A percentile compares a stretch with the other conserved stretches of the same genome.
These are phyloP conservation scores for Villa cingulata DNA, from an alignment of 2,888 invertebrate genomes.

Conservation along the genomic window DNA sequence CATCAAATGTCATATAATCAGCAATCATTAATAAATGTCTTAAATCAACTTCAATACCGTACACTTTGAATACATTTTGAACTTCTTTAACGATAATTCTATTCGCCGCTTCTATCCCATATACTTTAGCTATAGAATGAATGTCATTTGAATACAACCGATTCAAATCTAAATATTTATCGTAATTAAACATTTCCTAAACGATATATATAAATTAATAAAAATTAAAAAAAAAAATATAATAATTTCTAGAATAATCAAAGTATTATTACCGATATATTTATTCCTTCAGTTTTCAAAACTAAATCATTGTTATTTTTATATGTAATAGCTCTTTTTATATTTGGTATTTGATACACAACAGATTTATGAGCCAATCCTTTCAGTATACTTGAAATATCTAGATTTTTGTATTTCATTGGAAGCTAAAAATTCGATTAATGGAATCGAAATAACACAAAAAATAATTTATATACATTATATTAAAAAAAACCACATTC, in stretches of 20 bases:
- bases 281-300: slow-evolving; percentile 91
- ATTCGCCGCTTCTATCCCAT: slow-evolving; percentile 93
- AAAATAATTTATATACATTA: too few species aligned
- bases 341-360: slow-evolving; percentile 64
- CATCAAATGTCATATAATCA: slow-evolving; percentile 96
- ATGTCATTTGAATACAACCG: slow-evolving; percentile 87
- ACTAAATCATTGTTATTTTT: slow-evolving; percentile 48
- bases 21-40: slow-evolving; percentile 86
- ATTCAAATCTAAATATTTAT: slow-evolving; percentile 63
- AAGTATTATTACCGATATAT: slow-evolving; percentile 48
- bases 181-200: slow-evolving; percentile 80
- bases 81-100: slow-evolving; percentile 88
- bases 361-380: slow-evolving; percentile 57
- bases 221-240: background rate
- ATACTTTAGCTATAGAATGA: slow-evolving; percentile 74
- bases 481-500: too few species aligned
- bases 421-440: slow-evolving; percentile 37
- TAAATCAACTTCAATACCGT: slow-evolving; percentile 90
- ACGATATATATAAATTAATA: slow-evolving; percentile 8
- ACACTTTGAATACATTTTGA: slow-evolving; percentile 89
- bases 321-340: slow-evolving; percentile 74
- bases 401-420: slow-evolving; percentile 50
- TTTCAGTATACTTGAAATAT: slow-evolving; percentile 59
- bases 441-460: too few species aligned
- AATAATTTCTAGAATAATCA: background rate